A percentile compares a stretch with the other conserved stretches of the same genome.
Evolutionary conservation across 2,888 invertebrate species (phyloP).

Genomic region (Cataglyphis cursor): DNA sequence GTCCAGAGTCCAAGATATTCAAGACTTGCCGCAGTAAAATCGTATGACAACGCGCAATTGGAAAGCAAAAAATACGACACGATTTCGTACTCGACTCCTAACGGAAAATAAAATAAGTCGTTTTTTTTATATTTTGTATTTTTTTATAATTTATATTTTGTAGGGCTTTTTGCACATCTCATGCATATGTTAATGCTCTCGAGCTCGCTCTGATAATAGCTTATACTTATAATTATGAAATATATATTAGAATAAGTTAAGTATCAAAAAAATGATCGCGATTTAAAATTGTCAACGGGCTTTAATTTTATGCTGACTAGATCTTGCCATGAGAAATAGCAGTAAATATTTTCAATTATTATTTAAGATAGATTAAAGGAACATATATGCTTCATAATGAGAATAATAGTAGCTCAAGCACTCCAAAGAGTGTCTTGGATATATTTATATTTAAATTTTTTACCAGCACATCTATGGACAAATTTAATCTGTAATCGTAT

Average conservation of each 20-base stretch:
- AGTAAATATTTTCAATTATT: background rate
- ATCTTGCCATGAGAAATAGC: conserved; percentile 45
- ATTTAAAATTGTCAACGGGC: conserved; percentile 42
- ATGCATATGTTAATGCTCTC: background rate
- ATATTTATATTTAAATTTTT: conserved; percentile 36
- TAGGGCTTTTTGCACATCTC: conserved; percentile 5
- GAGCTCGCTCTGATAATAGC: background rate
- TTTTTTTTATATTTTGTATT: conserved; percentile 30
- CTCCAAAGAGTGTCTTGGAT: background rate
- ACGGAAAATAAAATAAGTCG: conserved; percentile 79
- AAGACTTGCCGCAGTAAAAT: conserved; percentile 74
- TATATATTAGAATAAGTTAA: background rate
- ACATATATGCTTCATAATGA: too few relatives aligned
- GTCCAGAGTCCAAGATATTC: conserved; percentile 78
- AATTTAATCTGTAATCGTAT: conserved; percentile 44
- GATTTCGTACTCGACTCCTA: conserved; percentile 84
- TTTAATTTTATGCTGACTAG: conserved; percentile 24
- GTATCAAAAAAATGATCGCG: background rate
- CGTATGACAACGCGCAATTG: conserved; percentile 71
- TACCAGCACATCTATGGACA: background rate
- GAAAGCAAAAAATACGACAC: conserved; percentile 82
- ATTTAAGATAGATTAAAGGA: background rate
- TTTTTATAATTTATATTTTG: conserved; percentile 28
- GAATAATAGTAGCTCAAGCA: background rate
- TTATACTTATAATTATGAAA: conserved; percentile 27